Evolutionary conservation across 2,888 invertebrate species (phyloP).

Genomic region (Resseliella maxima): DNA sequence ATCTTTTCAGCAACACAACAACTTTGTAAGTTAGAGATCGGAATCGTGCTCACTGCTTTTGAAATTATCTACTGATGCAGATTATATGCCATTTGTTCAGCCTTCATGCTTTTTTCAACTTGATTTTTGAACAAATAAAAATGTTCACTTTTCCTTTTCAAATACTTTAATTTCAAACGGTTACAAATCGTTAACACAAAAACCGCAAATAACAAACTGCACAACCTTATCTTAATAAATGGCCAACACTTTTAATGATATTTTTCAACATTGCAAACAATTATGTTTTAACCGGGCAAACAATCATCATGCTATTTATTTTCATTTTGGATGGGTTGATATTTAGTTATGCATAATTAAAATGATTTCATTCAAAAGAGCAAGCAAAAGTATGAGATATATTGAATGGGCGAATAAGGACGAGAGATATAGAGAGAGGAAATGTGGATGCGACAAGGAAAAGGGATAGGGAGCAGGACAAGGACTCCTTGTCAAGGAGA

Average conservation of each 20-base stretch:
- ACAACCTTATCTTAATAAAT: neutral
- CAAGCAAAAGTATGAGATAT: too few relatives aligned
- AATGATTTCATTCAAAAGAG: slow-evolving; percentile 18
- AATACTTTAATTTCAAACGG: neutral
- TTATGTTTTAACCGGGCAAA: neutral
- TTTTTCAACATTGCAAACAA: neutral
- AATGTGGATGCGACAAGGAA: too few relatives aligned
- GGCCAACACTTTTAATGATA: neutral
- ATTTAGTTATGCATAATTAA: neutral
- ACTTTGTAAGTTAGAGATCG: neutral
- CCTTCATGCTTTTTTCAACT: neutral
- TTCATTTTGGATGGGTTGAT: neutral
- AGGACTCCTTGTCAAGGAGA: too few relatives aligned
- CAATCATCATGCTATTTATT: neutral
- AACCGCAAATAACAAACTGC: neutral
- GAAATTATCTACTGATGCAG: neutral
- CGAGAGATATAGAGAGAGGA: too few relatives aligned
- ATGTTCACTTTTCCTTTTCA: neutral
- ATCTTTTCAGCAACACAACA: neutral
- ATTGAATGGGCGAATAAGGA: too few relatives aligned
- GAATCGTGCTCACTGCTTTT: neutral
- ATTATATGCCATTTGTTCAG: slow-evolving; percentile 8
- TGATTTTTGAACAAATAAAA: neutral
- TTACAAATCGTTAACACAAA: neutral
- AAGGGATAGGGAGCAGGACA: too few relatives aligned